Evolutionary conservation across 2,888 invertebrate genomes (phyloP).

Genomic region (Mythimna loreyi): DNA sequence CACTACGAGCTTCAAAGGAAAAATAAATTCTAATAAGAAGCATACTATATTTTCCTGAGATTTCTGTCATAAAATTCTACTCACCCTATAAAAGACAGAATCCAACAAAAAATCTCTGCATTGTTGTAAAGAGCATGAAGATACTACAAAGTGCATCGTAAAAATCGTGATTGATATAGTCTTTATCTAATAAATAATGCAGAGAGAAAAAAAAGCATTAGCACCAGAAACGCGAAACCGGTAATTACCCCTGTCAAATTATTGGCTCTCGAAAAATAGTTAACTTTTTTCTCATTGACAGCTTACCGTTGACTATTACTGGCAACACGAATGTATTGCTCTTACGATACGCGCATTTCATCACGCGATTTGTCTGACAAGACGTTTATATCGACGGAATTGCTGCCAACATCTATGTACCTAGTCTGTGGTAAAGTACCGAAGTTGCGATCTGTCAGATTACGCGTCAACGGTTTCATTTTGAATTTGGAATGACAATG

Average conservation of each 20-base stretch:
- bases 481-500: constrained; percentile 21
- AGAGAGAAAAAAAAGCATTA: constrained; percentile 17
- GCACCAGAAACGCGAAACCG: constrained; percentile 59
- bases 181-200: constrained; percentile 40
- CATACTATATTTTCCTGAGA: too few relatives aligned
- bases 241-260: constrained; percentile 61
- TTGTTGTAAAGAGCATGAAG: too few relatives aligned
- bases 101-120: not conserved
- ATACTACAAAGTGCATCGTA: too few relatives aligned
- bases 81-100: not conserved
- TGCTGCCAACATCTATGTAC: too few relatives aligned
- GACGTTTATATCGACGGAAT: constrained; percentile 43
- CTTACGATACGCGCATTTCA: constrained; percentile 51
- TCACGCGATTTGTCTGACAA: constrained; percentile 58
- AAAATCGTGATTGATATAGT: constrained; percentile 24
- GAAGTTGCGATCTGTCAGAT: constrained; percentile 19
- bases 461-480: not conserved
- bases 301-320: constrained; percentile 69
- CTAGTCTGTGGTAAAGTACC: constrained; percentile 6
- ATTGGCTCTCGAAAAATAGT: constrained; percentile 71
- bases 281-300: constrained; percentile 70
- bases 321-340: constrained; percentile 50
- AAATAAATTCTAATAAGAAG: too few relatives aligned
- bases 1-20: too few relatives aligned
- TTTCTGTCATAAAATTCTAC: not conserved